phyloP scores from a whole-genome alignment of 2,888 invertebrate genomes.

The Acanthococcus lagerstroemiae region DNA sequence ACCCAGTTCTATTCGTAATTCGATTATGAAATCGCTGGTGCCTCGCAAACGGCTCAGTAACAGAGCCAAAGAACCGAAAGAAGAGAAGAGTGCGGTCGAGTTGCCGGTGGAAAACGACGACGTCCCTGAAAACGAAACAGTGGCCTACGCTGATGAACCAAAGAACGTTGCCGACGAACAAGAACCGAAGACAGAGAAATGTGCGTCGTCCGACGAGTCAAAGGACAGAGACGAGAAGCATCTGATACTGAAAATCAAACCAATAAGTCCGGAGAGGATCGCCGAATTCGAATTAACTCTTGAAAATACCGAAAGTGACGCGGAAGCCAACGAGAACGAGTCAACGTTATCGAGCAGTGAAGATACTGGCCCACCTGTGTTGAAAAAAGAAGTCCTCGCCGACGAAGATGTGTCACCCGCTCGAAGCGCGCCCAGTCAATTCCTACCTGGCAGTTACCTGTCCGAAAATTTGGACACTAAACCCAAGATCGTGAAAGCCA shows the following conservation, averaged over 20 bases:
- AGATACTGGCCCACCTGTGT: background rate
- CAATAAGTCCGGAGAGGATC: background rate
- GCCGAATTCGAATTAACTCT: background rate
- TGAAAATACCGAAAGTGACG: background rate
- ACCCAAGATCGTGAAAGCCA: slow-evolving; percentile 4
- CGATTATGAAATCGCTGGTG: slow-evolving; percentile 16
- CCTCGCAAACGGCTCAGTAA: slow-evolving; percentile 2
- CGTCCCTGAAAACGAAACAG: background rate
- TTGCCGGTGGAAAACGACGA: background rate
- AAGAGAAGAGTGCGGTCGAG: background rate
- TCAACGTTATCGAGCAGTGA: background rate
- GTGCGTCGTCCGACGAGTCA: background rate
- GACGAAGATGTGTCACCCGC: background rate
- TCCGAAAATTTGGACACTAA: slow-evolving; percentile 16
- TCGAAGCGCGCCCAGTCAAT: background rate
- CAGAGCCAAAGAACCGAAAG: background rate
- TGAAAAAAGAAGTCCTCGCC: slow-evolving; percentile 6
- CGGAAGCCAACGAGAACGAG: background rate
- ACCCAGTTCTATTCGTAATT: slow-evolving; percentile 2
- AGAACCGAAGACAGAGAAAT: background rate
- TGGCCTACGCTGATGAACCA: background rate
- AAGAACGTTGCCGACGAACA: background rate
- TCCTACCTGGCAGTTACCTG: slow-evolving; percentile 12
- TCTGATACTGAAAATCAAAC: slow-evolving; percentile 9
- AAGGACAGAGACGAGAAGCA: background rate